Base-by-base conservation (phyloP, 1,140 invertebrate species). In the Agrilus planipennis region DNA sequence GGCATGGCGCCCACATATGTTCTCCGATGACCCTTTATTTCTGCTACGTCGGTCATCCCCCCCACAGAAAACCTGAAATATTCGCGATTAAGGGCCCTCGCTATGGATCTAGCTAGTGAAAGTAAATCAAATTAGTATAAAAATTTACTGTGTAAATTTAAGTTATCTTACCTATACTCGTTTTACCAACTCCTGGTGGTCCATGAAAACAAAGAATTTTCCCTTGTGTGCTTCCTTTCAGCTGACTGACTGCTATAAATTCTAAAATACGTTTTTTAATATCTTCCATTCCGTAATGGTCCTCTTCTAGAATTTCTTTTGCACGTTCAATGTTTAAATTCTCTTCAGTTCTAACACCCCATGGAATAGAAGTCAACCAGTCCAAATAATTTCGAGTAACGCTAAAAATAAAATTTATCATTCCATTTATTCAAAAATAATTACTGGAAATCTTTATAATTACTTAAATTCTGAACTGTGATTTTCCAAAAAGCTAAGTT, bases 271-370 rank as follows among this genome's bases (percentile, higher is more conserved):
- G 70, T 60, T 96, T 93, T 63, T 99, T 99, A 4, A 99, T 93
- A 65, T 99, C 96, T 32, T 99, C 92, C 94, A 99, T 98, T 49
- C 96, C 96, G 62, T 99, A 99, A 67, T 99, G 96, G 65, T 99
- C 96, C 61, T 95, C 77, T 51, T 99, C 89, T 2, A 99, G 69
- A 47, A 98, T 87, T 52, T 84, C 71, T 25, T 74, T 73, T 0
- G 96, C 95, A 55, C 80, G 72, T 21, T 83, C 70, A 3, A 99
- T 62, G 52, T 94, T 85, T 31, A 97, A 68, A 67, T 91, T 96
- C 65, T 99, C 92, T 44, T 84, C 68, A 53, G 88, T 96, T 15
- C 77, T 79, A 21, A 92, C 73, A n/a, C 96, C 95, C 96, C 95
- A 99, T 0, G 96, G 96, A 35, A 99, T 65, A 14, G 77, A 85